Conservation (phyloP, 2,888 invertebrate genomes). For the Drosophila tanythrix region DNA sequence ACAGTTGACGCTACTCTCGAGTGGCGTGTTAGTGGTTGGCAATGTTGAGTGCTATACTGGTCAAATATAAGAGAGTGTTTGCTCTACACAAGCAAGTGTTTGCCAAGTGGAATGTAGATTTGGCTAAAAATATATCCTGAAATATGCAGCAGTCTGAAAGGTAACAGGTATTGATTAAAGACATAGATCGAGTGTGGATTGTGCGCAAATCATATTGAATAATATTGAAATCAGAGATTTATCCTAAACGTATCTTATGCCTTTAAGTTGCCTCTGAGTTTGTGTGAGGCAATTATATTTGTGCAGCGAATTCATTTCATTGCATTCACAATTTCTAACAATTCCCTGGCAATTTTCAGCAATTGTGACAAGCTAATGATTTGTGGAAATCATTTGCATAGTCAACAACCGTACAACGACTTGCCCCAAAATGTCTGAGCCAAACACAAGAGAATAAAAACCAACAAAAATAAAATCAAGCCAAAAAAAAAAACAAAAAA, state of each 20-base stretch:
- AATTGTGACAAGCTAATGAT: conserved; percentile 56
- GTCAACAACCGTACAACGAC: conserved; percentile 15
- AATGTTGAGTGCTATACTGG: conserved; percentile 31
- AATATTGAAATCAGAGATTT: too few relatives aligned
- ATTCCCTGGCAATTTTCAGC: conserved; percentile 21
- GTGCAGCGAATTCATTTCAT: neutral
- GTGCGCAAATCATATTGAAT: neutral
- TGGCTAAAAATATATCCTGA: neutral
- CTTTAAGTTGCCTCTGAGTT: neutral
- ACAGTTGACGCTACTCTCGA: conserved; percentile 22
- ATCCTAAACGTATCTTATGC: too few relatives aligned
- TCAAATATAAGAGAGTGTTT: conserved; percentile 8
- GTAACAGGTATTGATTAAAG: neutral
- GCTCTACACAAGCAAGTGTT: conserved; percentile 1
- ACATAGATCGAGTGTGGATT: conserved; percentile 1
- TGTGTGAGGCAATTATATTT: neutral
- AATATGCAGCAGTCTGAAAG: neutral
- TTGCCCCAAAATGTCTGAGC: conserved; percentile 7
- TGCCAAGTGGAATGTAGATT: conserved; percentile 7
- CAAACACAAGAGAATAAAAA: conserved; percentile 6
- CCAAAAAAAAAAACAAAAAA: neutral
- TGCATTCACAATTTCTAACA: conserved; percentile 11
- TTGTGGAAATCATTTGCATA: conserved; percentile 55
- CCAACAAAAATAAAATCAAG: conserved; percentile 2
- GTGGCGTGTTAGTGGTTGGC: conserved; percentile 43